Evolutionary conservation across 2,888 invertebrate species (phyloP).

Genomic region (Ramazzottius varieornatus): DNA sequence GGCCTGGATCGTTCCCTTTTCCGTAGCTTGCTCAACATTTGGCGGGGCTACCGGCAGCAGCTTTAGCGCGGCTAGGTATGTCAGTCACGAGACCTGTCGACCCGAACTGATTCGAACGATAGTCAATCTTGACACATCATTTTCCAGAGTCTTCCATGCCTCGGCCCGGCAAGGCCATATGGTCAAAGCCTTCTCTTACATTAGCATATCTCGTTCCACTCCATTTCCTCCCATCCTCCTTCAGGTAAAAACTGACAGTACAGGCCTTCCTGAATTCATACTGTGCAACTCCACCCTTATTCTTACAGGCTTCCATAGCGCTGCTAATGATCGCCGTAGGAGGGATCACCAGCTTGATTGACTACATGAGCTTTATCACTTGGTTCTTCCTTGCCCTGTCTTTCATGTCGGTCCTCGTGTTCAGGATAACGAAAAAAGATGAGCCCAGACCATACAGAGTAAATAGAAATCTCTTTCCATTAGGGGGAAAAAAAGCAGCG

Average conservation of each 20-base stretch:
- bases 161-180: conserved; percentile 13
- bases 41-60: conserved; percentile 6
- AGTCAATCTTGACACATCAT: too few relatives aligned
- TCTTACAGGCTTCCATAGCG: conserved; percentile 11
- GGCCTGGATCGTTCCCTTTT: conserved; percentile 7
- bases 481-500: too few relatives aligned
- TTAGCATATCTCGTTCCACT: conserved; percentile 11
- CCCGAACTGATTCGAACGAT: too few relatives aligned
- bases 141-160: too few relatives aligned
- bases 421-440: conserved; percentile 18
- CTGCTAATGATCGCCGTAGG: conserved; percentile 17
- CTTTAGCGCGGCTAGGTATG: conserved; percentile 7
- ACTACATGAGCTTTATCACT: conserved; percentile 21
- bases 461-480: too few relatives aligned
- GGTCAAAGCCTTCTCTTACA: conserved; percentile 11
- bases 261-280: too few relatives aligned
- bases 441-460: too few relatives aligned
- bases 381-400: conserved; percentile 22
- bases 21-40: conserved; percentile 6
- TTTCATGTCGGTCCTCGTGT: conserved; percentile 17
- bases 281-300: too few relatives aligned
- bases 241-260: conserved; percentile 18
- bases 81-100: too few relatives aligned
- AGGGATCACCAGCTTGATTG: conserved; percentile 19
- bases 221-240: conserved; percentile 16